A percentile compares a stretch with the other conserved stretches of the same genome.
These are phyloP conservation scores for Argyresthia goedartella DNA, from an alignment of 2,888 invertebrate genomes.

Conservation along the genomic window DNA sequence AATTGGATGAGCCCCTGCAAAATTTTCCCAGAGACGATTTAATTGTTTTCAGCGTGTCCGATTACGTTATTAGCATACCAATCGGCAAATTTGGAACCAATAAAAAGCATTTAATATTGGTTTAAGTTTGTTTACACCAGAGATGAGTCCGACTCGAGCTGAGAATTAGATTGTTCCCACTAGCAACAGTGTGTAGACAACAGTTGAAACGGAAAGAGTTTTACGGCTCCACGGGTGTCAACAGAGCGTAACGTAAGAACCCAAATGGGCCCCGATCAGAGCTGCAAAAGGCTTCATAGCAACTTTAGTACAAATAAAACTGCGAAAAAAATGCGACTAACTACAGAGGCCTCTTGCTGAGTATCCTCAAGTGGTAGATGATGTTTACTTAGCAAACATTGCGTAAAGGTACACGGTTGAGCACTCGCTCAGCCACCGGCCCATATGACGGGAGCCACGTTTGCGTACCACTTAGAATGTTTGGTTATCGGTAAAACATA, in stretches of 20 bases:
- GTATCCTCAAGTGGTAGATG: slow-evolving; percentile 34
- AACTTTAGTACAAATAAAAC: slow-evolving; percentile 22
- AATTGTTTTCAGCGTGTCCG: slow-evolving; percentile 26
- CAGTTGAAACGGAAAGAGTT: too few relatives aligned
- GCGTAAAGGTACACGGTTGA: slow-evolving; percentile 40
- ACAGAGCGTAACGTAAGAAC: slow-evolving; percentile 4
- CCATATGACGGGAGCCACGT: slow-evolving; percentile 32
- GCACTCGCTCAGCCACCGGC: slow-evolving; percentile 49
- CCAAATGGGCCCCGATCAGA: not conserved
- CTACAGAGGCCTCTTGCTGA: slow-evolving; percentile 45
- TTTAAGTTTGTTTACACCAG: too few relatives aligned
- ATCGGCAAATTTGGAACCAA: slow-evolving; percentile 27
- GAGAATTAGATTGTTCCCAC: too few relatives aligned
- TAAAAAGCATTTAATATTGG: too few relatives aligned
- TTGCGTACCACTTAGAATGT: slow-evolving; percentile 16
- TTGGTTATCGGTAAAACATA: not conserved
- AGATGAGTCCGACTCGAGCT: too few relatives aligned
- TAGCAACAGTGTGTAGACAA: too few relatives aligned
- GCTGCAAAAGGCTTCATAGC: not conserved
- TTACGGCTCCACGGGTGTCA: not conserved
- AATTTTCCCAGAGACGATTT: slow-evolving; percentile 24
- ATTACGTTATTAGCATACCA: slow-evolving; percentile 27
- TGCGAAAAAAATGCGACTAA: slow-evolving; percentile 42
- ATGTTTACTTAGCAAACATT: too few relatives aligned
- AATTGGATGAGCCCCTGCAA: slow-evolving; percentile 41